These are phyloP conservation scores for Poeciliopsis occidentalis DNA, from an alignment of 2,113 vertebrate species.

Conservation along the genomic window DNA sequence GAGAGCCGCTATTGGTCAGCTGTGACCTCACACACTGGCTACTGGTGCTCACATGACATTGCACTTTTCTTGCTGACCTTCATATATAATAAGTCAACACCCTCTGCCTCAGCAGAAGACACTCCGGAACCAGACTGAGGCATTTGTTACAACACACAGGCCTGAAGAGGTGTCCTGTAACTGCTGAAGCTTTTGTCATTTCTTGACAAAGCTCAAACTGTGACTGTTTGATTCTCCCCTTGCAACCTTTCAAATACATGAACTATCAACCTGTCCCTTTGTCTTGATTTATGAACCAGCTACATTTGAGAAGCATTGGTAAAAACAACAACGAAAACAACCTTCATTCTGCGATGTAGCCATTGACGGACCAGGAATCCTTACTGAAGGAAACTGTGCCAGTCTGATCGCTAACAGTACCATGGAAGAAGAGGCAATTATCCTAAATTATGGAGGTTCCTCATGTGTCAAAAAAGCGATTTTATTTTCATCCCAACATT, in stretches of 20 bases:
- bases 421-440: constrained; percentile 13
- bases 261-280: background rate
- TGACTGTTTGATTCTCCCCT: constrained; percentile 15
- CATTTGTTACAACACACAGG: constrained; percentile 9
- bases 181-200: background rate
- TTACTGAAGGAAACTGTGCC: constrained; percentile 54
- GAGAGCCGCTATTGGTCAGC: constrained; percentile 98
- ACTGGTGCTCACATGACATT: constrained; percentile 96
- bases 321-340: background rate
- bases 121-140: constrained; percentile 70
- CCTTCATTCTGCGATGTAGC: constrained; percentile 34
- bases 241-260: constrained; percentile 20
- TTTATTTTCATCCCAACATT: constrained; percentile 10
- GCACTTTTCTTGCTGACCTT: constrained; percentile 97
- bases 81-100: constrained; percentile 85
- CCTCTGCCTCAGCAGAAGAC: constrained; percentile 49
- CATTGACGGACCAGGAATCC: constrained; percentile 49
- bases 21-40: constrained; percentile 96
- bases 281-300: constrained; percentile 13
- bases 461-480: background rate
- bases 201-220: constrained; percentile 18
- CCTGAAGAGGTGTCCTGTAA: constrained; percentile 15
- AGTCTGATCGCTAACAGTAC: constrained; percentile 21
- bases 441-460: constrained; percentile 1
- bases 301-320: constrained; percentile 25